Base-by-base conservation (phyloP, 2,113 vertebrate species). In the Alethe castanea region DNA sequence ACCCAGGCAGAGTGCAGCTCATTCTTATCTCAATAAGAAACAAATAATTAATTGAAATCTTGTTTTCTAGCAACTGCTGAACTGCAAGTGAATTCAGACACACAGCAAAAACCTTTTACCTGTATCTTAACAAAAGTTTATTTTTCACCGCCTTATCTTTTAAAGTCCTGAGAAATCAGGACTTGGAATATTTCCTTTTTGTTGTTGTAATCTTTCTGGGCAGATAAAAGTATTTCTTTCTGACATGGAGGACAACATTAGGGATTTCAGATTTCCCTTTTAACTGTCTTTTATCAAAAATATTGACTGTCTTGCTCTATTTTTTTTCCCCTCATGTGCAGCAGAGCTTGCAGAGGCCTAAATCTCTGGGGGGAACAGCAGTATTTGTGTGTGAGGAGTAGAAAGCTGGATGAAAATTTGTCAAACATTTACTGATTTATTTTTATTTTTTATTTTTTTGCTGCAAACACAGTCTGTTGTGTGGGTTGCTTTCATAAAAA, bases 181-280 rank as follows among this genome's bases (percentile, higher is more conserved):
- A 33, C 59, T 87, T 28, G 8, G 29, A 52, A 36, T 87, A 45
- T 94, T 95, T 87, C 71, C 52, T 73, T 78, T 89, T 56, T 86
- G 56, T 95, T 86, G 28, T 10, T 69, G 70, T 50, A 57, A 65
- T 90, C 31, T 82, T 92, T 92, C 66, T 17, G 17, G 80, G 62
- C 57, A 88, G 85, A 94, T 88, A 85, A 93, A 90, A 94, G 48
- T 57, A 26, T 80, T 93, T 19, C 70, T 85, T 79, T 89, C n/a
- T 88, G 88, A 77, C 62, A 45, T 17, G 54, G 66, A 93, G 67
- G 62, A 61, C 66, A 95, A 88, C 79, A 45, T 90, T 29, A 45
- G 71, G 85, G 90, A 95, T 93, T 95, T 94, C 67, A 86, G 53
- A 73, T 77, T 85, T 92, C 20, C 70, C 64, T 87, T 91, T 91